Conservation (phyloP, 2,888 invertebrate genomes). For the Chaitophorus viminalis region DNA sequence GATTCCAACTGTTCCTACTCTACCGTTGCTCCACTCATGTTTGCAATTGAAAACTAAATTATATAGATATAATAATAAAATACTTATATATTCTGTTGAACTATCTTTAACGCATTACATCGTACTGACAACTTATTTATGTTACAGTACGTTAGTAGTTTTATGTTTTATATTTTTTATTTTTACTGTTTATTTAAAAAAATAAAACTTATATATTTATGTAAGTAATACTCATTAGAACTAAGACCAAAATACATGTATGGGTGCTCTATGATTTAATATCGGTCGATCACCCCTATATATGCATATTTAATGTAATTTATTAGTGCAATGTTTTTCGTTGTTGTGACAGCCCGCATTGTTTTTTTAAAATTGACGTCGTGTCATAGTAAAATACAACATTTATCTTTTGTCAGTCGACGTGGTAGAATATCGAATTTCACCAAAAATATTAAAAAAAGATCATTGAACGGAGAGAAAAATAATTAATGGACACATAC, state of each 20-base stretch:
- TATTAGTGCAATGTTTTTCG: too few species aligned
- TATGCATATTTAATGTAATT: neutral
- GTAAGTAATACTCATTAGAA: too few species aligned
- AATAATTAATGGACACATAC: neutral
- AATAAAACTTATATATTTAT: too few species aligned
- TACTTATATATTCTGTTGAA: neutral
- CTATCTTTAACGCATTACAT: constrained; percentile 33
- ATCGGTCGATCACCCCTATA: constrained; percentile 29
- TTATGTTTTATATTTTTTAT: too few species aligned
- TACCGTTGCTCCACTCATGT: neutral
- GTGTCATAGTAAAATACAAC: constrained; percentile 11
- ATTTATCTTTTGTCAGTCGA: neutral
- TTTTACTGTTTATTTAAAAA: too few species aligned
- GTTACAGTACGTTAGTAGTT: neutral
- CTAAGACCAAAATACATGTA: too few species aligned
- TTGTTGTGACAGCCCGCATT: constrained; percentile 34
- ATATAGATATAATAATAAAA: neutral
- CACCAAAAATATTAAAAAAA: neutral
- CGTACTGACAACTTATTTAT: too few species aligned
- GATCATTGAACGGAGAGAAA: too few species aligned
- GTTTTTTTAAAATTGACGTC: constrained; percentile 23
- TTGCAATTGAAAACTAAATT: constrained; percentile 1
- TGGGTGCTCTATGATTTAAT: neutral
- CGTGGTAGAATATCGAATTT: neutral
- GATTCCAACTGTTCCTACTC: constrained; percentile 45